Base-by-base conservation (phyloP, 2,888 invertebrate species). In the Leptopterna dolabrata region DNA sequence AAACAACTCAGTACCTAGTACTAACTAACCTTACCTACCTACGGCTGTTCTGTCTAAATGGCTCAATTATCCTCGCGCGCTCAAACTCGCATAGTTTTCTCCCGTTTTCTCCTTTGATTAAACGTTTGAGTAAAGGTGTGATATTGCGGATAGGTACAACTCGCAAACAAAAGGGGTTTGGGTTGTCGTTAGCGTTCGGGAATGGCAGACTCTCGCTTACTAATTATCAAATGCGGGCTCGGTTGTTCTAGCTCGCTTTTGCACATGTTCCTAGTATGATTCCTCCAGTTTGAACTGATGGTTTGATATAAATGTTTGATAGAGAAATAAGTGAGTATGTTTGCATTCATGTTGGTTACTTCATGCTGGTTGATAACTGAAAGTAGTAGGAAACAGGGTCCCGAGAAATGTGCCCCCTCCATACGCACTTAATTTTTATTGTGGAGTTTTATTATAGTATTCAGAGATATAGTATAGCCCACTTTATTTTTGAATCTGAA, bases 81-180 rank as follows among this genome's bases (percentile, higher is more conserved):
- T 24, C 24, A 11, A n/a, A 13, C 1, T 63, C 63, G n/a, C 51
- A 51, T 51, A n/a, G 51, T 51, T 51, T n/a, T n/a, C 55, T 55
- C 55, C 14, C 55, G 55, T 55, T 55, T 55, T 55, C 63, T 63
- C 63, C 63, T 63, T 63, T 63, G 63, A 63, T 63, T 63, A 63
- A 24, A 63, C 24, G 63, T 24, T 4, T 36, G 36, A 27, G 63
- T 63, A 63, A 24, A 63, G 0, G 19, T 16, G 24, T 3, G 47
- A 13, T 47, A 13, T 13, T 13, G 47, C 47, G 13, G 47, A 13
- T n/a, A n/a, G n/a, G n/a, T 14, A 16, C 14, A 47, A 4, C 47
- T 16, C 47, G 47, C 47, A 7, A 7, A 13, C 47, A 13, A n/a
- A 2, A 11, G 11, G 63, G 24, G 63, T 19, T 24, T 63, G 63